Conservation (phyloP, 2,888 invertebrate species). For the Morpho deidamia region DNA sequence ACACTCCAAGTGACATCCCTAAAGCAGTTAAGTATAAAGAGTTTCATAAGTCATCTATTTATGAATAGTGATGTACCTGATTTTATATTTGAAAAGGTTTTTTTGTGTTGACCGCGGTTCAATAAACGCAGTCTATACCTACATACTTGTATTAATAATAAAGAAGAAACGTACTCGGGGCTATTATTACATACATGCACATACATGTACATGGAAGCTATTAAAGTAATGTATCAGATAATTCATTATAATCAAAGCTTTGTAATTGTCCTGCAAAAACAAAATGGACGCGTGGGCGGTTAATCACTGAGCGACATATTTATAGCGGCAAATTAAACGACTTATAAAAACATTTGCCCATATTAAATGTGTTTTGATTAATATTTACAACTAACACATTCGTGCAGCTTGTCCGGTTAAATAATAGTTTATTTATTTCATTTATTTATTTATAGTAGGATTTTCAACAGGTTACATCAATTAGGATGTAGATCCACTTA, state of each 20-base stretch:
- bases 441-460: no score
- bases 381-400: not conserved
- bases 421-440: no score
- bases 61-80: no score
- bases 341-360: constrained; percentile 5
- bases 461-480: not conserved
- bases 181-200: constrained; percentile 1
- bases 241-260: constrained; percentile 12
- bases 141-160: no score
- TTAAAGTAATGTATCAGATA: constrained; percentile 17
- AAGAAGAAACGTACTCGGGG: no score
- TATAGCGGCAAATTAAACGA: constrained; percentile 5
- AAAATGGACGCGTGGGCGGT: constrained; percentile 11
- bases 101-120: no score
- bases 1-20: no score
- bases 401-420: no score
- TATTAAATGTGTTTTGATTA: constrained; percentile 3
- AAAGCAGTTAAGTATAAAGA: no score
- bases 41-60: no score
- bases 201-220: constrained; percentile 16
- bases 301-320: constrained; percentile 3
- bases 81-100: no score
- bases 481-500: not conserved
- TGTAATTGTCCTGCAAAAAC: constrained; percentile 14
- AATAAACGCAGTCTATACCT: no score